Base-by-base conservation (phyloP, 2,797 vertebrate species). In the Brotula barbata region DNA sequence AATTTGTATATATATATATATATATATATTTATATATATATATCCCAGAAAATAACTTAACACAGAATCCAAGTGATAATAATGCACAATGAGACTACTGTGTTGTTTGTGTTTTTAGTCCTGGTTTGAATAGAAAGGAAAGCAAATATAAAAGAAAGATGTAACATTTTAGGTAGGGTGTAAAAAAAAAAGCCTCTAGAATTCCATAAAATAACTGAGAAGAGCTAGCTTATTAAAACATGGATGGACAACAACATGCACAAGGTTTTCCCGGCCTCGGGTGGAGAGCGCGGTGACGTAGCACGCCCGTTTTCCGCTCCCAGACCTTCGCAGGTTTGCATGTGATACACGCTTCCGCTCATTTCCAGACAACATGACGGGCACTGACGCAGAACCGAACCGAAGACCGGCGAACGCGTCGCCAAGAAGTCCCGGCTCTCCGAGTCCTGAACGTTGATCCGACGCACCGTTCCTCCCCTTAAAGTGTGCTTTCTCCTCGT, bases 241-340 rank as follows among this genome's bases (percentile, higher is more conserved):
- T 66, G 78, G 84, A 81, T 74, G 59, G 85, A 89, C 78, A 68
- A 87, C 78, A 58, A 89, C 91, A 92, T 92, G 91, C 91, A 91
- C 80, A 34, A 85, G 80, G 83, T 77, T 77, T 84, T 70, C 76
- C 73, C 78, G 77, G 75, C 78, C 63, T 78, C 70, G 20, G 64
- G 58, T 68, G 72, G 64, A 64, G 73, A 66, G 49, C 71, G 63
- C 72, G 44, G 57, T 23, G 48, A 67, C 44, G 68, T 60, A 74
- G 75, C 69, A 63, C 47, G 75, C 69, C 61, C 47, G 52, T 71
- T 53, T 34, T 73, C 65, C 68, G 61, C 68, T 63, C 58, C 37
- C 20, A 42, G 33, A 73, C 53, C 8, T 67, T 50, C 54, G 75
- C 67, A 62, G 48, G 6, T 33, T 33, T 33, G 31, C 68, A 68